Conservation (phyloP, 2,888 invertebrate species). For the Stenodera caucasica region DNA sequence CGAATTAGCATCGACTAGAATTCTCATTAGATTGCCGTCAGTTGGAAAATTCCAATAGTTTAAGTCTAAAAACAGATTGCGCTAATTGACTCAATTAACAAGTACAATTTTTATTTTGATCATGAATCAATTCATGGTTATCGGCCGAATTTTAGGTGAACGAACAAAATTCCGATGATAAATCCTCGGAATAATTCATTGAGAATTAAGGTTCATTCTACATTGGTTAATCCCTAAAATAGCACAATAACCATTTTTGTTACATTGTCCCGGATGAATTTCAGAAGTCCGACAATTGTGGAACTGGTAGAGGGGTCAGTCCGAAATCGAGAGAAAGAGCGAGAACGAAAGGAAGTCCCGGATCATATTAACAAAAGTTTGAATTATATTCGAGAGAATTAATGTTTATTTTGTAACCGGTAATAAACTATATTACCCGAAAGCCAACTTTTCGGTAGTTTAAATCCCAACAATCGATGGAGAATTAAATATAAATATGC, state of each 20-base stretch:
- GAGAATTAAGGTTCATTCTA: not conserved
- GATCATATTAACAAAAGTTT: not conserved
- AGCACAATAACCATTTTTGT: not conserved
- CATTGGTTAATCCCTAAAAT: not conserved
- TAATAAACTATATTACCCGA: not conserved
- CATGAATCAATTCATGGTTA: too few relatives aligned
- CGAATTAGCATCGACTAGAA: not conserved
- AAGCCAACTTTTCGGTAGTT: not conserved
- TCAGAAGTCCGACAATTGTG: not conserved
- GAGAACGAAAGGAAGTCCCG: not conserved
- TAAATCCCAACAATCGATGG: not conserved
- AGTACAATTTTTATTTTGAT: too few relatives aligned
- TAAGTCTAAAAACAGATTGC: not conserved
- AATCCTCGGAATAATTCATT: not conserved
- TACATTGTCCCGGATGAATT: not conserved
- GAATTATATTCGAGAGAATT: not conserved
- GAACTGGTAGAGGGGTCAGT: not conserved
- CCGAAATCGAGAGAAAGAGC: not conserved
- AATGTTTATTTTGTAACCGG: not conserved
- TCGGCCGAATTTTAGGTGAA: too few relatives aligned
- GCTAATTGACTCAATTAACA: not conserved
- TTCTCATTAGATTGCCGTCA: conserved; percentile 4
- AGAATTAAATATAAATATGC: too few relatives aligned
- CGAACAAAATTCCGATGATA: too few relatives aligned
- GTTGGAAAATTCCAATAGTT: not conserved